Evolutionary conservation across 2,113 vertebrate genomes (phyloP).

Genomic region (Vulpes lagopus): DNA sequence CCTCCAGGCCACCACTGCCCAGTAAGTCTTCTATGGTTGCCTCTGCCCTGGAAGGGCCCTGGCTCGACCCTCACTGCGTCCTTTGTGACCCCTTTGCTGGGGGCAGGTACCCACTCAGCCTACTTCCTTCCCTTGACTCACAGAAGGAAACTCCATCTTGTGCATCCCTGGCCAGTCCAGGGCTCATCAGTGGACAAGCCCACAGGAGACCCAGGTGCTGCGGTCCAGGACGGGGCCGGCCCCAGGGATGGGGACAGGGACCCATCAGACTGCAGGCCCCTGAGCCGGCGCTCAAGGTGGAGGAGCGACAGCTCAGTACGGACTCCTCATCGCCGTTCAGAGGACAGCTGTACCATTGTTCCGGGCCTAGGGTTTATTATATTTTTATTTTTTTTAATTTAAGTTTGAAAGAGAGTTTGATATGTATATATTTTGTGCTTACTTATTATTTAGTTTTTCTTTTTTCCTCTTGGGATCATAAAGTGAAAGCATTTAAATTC

Average conservation of each 20-base stretch:
- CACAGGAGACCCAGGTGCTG: rapidly evolving
- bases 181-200: rapidly evolving
- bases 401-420: not conserved
- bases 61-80: too few species aligned
- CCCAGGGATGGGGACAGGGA: not conserved
- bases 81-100: rapidly evolving
- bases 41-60: not conserved
- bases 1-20: rapidly evolving
- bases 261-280: not conserved
- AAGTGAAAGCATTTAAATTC: constrained; percentile 65
- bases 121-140: rapidly evolving
- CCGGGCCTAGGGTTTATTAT: not conserved
- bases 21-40: rapidly evolving
- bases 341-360: rapidly evolving
- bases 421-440: not conserved
- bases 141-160: rapidly evolving
- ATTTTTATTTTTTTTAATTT: not conserved
- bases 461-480: constrained; percentile 48
- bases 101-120: too few species aligned
- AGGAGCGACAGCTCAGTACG: rapidly evolving
- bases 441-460: constrained; percentile 24
- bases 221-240: rapidly evolving
- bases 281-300: rapidly evolving
- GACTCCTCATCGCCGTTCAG: rapidly evolving
- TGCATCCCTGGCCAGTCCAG: rapidly evolving